Conservation (phyloP, 2,888 invertebrate species). For the Bimastos eiseni region DNA sequence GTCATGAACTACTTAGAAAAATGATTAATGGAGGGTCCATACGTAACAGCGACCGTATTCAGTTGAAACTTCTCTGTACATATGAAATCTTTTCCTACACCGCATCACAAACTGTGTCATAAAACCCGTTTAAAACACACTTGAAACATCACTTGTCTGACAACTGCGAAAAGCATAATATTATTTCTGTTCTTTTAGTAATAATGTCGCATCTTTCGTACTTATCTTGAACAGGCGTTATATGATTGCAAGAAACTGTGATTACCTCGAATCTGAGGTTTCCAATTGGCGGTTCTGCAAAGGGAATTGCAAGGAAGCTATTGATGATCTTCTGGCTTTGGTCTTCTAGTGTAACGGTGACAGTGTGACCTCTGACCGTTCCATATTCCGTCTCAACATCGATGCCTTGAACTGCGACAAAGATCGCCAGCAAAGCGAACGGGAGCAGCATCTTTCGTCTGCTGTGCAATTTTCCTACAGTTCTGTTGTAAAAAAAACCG, state of each 20-base stretch:
- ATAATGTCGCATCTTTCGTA: background rate
- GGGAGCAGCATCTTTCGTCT: background rate
- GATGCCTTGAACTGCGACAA: background rate
- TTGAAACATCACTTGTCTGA: no score
- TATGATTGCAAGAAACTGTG: background rate
- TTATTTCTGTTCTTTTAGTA: background rate
- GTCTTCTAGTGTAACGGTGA: background rate
- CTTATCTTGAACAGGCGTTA: background rate
- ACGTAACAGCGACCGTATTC: no score
- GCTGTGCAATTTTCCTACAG: background rate
- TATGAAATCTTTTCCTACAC: no score
- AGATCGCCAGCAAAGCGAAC: background rate
- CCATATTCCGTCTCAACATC: conserved; percentile 22
- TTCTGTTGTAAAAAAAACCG: background rate
- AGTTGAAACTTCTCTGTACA: no score
- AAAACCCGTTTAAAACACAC: no score
- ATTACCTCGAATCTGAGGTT: conserved; percentile 37
- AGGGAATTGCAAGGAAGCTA: conserved; percentile 36
- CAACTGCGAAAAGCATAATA: no score
- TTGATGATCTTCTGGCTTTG: conserved; percentile 8
- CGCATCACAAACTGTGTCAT: no score
- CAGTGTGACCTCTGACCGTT: conserved; percentile 23
- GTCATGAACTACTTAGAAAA: no score
- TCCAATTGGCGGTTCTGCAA: conserved; percentile 38
- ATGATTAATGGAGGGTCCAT: no score